Evolutionary conservation across 2,888 invertebrate species (phyloP).

Genomic region (Tiphia femorata): DNA sequence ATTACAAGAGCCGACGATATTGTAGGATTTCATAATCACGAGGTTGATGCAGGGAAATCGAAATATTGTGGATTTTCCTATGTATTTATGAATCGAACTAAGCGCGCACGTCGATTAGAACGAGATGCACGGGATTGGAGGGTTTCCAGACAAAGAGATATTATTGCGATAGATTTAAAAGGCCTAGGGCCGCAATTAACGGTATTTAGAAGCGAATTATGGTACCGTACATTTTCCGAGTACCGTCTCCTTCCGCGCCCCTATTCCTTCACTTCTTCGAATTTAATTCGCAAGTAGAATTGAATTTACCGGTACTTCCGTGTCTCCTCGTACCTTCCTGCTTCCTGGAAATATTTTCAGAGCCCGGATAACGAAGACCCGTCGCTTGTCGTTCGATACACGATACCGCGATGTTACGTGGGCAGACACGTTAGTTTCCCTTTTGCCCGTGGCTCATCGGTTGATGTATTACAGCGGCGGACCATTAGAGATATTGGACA

Average conservation of each 20-base stretch:
- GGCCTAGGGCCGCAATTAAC: slow-evolving; percentile 60
- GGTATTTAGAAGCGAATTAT: slow-evolving; percentile 62
- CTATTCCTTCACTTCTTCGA: slow-evolving; percentile 6
- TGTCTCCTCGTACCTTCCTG: background rate
- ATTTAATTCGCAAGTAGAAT: background rate
- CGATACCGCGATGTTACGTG: background rate
- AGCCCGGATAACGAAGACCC: background rate
- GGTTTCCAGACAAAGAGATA: slow-evolving; percentile 49
- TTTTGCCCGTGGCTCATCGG: background rate
- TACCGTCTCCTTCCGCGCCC: slow-evolving; percentile 30
- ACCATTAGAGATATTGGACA: slow-evolving; percentile 9
- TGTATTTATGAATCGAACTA: background rate
- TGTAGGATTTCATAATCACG: background rate
- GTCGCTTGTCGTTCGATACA: slow-evolving; percentile 3
- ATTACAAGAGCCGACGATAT: background rate
- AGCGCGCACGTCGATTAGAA: slow-evolving; percentile 14
- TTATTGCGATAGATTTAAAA: slow-evolving; percentile 57
- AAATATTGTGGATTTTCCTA: background rate
- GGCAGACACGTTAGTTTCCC: background rate
- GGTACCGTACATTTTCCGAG: slow-evolving; percentile 55
- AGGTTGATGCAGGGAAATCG: background rate
- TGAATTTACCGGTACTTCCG: background rate
- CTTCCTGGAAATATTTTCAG: background rate
- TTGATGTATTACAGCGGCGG: background rate
- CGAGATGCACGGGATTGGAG: slow-evolving; percentile 26